These are phyloP conservation scores for Macaria notata DNA, from an alignment of 2,888 invertebrate genomes.

Conservation along the genomic window DNA sequence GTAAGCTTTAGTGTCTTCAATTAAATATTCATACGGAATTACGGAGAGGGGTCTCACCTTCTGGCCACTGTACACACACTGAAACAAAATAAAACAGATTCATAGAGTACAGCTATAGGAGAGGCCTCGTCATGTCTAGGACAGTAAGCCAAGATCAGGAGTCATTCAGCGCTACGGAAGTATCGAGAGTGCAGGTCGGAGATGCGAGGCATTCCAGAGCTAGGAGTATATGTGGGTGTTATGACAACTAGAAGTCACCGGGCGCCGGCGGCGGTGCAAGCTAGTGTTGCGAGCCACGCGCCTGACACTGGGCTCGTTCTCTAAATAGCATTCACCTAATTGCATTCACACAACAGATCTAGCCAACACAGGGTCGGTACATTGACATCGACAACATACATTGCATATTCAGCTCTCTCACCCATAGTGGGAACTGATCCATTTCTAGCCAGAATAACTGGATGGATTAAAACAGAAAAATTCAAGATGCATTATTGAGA, in stretches of 20 bases:
- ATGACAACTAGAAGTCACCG: conserved; percentile 18
- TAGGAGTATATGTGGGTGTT: conserved; percentile 23
- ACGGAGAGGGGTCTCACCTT: conserved; percentile 84
- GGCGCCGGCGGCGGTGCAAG: background rate
- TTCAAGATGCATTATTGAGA: conserved; percentile 64
- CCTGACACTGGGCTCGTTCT: conserved; percentile 65
- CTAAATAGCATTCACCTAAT: conserved; percentile 79
- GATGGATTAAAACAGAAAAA: conserved; percentile 76
- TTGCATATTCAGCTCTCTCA: conserved; percentile 81
- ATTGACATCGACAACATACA: conserved; percentile 75
- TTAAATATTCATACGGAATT: conserved; percentile 47
- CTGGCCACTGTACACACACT: conserved; percentile 96
- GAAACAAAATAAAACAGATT: conserved; percentile 81
- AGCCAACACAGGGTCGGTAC: conserved; percentile 68
- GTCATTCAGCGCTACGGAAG: conserved; percentile 74
- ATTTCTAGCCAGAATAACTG: conserved; percentile 85
- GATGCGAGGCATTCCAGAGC: conserved; percentile 64
- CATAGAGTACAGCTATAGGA: conserved; percentile 18
- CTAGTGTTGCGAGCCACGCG: no score
- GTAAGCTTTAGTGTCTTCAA: conserved; percentile 62
- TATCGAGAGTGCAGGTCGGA: conserved; percentile 66
- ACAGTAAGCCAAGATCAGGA: conserved; percentile 64
- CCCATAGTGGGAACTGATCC: conserved; percentile 85
- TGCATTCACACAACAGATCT: conserved; percentile 77
- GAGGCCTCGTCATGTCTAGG: conserved; percentile 47